A percentile compares a stretch with the other conserved stretches of the same genome.
These are phyloP conservation scores for Tadarida brasiliensis DNA, from an alignment of 2,797 vertebrate genomes.

Conservation along the genomic window DNA sequence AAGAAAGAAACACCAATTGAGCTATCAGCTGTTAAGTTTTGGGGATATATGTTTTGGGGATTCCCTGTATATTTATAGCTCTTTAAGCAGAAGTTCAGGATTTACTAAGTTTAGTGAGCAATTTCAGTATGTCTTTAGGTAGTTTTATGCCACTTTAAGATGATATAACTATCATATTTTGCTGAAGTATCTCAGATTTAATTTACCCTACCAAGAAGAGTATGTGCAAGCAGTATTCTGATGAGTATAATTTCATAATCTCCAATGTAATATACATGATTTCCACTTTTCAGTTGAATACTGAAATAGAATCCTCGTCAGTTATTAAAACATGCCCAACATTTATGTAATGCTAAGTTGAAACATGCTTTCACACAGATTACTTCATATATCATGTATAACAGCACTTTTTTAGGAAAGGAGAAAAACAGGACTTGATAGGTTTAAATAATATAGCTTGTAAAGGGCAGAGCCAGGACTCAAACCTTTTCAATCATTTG, in stretches of 20 bases:
- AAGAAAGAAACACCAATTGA: too few species aligned
- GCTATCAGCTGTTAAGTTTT: too few species aligned
- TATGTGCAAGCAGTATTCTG: neutral
- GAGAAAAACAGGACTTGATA: neutral
- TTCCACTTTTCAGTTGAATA: conserved; percentile 26
- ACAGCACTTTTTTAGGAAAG: neutral
- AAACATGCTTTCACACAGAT: conserved; percentile 8
- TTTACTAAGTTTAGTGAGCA: neutral
- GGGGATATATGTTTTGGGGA: too few species aligned
- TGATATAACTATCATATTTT: conserved; percentile 4
- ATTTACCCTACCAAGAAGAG: neutral
- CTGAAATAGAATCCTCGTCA: neutral
- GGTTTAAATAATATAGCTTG: neutral
- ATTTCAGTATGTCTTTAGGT: neutral
- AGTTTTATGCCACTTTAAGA: neutral
- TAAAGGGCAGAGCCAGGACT: neutral
- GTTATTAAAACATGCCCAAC: neutral
- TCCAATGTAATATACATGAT: neutral
- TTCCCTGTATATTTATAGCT: neutral
- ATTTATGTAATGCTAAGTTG: neutral
- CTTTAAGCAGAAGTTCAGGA: neutral
- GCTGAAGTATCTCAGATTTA: neutral
- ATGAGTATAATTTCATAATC: neutral
- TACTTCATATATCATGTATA: neutral
- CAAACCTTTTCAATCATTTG: neutral